A percentile compares a stretch with the other conserved stretches of the same genome.
These are phyloP conservation scores for Macaria liturata DNA, from an alignment of 2,888 invertebrate genomes.

Conservation along the genomic window DNA sequence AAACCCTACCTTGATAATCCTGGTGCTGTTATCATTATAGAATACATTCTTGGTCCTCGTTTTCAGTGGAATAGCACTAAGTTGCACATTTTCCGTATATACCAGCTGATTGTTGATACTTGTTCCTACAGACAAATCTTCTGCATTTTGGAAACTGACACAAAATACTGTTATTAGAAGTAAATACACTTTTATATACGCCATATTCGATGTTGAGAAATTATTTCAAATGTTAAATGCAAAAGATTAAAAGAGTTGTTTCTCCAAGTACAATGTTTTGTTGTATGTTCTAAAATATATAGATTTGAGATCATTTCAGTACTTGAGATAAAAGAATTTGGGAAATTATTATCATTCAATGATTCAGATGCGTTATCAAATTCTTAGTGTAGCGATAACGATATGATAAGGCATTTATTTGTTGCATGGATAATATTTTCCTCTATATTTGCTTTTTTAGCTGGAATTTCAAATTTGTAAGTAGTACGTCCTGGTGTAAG, in stretches of 20 bases:
- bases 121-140: slow-evolving; percentile 56
- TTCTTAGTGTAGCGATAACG: slow-evolving; percentile 8
- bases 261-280: no score
- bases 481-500: no score
- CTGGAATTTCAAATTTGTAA: no score
- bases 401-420: slow-evolving; percentile 2
- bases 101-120: slow-evolving; percentile 49
- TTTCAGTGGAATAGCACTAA: slow-evolving; percentile 53
- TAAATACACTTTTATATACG: slow-evolving; percentile 22
- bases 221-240: no score
- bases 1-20: slow-evolving; percentile 56
- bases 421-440: no score
- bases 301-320: neutral
- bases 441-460: no score
- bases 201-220: no score
- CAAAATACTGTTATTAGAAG: slow-evolving; percentile 30
- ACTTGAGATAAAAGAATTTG: slow-evolving; percentile 14
- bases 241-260: no score
- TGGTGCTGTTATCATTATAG: slow-evolving; percentile 51
- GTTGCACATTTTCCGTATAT: slow-evolving; percentile 57
- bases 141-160: slow-evolving; percentile 23
- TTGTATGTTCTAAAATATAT: no score
- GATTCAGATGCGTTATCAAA: slow-evolving; percentile 5
- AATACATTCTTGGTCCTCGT: slow-evolving; percentile 66
- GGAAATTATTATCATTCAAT: neutral